Percentiles rank a stretch among this genome's conserved stretches.
These are phyloP conservation scores for Telmatherina bonti DNA, from an alignment of 2,797 vertebrate genomes.

Conservation along the genomic window DNA sequence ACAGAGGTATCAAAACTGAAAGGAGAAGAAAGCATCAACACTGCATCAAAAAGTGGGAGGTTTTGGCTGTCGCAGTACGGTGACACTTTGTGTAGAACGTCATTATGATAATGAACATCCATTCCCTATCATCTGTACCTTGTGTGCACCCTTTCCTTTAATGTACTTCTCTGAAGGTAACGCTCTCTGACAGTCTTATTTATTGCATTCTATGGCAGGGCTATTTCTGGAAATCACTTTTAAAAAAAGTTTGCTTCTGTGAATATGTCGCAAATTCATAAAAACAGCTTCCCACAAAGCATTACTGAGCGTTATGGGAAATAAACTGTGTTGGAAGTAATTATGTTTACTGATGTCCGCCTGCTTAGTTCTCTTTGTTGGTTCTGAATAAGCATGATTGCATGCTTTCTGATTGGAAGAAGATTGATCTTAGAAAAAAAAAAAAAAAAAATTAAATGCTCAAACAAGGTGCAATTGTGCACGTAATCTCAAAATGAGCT, in stretches of 20 bases:
- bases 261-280: slow-evolving; percentile 56
- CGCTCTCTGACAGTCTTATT: slow-evolving; percentile 70
- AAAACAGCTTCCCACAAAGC: slow-evolving; percentile 52
- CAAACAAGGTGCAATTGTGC: slow-evolving; percentile 53
- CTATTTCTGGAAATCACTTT: slow-evolving; percentile 77
- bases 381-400: slow-evolving; percentile 47
- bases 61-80: slow-evolving; percentile 59
- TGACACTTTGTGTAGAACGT: slow-evolving; percentile 59
- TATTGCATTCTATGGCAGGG: slow-evolving; percentile 64
- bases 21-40: slow-evolving; percentile 15
- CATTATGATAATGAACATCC: slow-evolving; percentile 74
- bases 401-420: slow-evolving; percentile 50
- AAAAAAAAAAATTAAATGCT: slow-evolving; percentile 49
- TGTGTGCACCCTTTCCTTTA: slow-evolving; percentile 57
- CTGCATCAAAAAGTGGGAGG: slow-evolving; percentile 47
- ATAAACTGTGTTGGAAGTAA: slow-evolving; percentile 62
- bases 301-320: slow-evolving; percentile 62
- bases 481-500: slow-evolving; percentile 50
- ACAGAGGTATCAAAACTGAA: slow-evolving; percentile 33
- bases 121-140: slow-evolving; percentile 54
- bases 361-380: slow-evolving; percentile 41
- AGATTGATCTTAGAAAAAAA: slow-evolving; percentile 34
- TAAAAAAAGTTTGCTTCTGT: slow-evolving; percentile 50
- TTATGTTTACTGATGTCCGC: slow-evolving; percentile 36
- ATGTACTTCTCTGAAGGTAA: slow-evolving; percentile 69